Conservation (phyloP, 2,113 vertebrate species). For the Mormoops blainvillei region DNA sequence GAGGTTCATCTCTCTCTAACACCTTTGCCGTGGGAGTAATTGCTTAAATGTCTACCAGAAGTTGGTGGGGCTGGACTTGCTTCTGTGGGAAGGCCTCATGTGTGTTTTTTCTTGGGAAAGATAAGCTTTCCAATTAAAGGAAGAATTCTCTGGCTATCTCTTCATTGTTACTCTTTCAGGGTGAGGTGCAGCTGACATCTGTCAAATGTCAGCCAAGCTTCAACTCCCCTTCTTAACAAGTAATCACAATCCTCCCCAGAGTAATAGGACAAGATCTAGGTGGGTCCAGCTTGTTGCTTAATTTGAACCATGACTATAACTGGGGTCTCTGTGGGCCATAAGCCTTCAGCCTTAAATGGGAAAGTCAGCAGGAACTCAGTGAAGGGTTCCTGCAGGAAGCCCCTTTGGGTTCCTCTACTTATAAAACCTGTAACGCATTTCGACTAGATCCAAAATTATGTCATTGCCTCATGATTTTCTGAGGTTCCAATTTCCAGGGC, state of each 20-base stretch:
- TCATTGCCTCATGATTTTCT: constrained; percentile 31
- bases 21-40: not conserved
- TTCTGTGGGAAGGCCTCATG: not conserved
- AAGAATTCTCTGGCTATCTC: constrained; percentile 30
- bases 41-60: not conserved
- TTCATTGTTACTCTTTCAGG: not conserved
- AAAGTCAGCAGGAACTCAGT: not conserved
- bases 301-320: not conserved
- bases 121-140: not conserved
- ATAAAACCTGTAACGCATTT: constrained; percentile 30
- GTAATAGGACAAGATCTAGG: not conserved
- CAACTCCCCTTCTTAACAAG: not conserved
- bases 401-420: not conserved
- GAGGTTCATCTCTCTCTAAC: not conserved
- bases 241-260: not conserved
- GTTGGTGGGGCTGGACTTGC: not conserved
- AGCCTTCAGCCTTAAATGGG: not conserved
- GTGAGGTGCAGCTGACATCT: constrained; percentile 12
- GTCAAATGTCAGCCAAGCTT: constrained; percentile 15
- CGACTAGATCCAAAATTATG: constrained; percentile 17
- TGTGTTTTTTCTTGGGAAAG: constrained; percentile 7
- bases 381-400: not conserved
- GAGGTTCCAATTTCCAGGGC: not conserved
- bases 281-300: not conserved
- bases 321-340: not conserved